phyloP scores from a whole-genome alignment of 2,888 invertebrate species.

The Thymelicus sylvestris region DNA sequence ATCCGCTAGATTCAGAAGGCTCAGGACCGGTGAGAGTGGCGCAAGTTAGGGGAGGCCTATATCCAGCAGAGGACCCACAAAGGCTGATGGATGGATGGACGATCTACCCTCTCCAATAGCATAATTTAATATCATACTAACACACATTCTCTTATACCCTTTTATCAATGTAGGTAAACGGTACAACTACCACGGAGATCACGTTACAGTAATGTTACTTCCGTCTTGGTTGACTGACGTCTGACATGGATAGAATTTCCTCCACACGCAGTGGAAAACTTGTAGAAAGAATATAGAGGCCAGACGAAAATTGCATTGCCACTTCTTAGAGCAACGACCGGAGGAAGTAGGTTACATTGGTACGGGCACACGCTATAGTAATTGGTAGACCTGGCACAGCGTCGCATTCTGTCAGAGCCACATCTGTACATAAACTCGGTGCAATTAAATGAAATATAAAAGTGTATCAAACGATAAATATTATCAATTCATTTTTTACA shows the following conservation, averaged over 20 bases:
- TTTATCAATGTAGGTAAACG: background rate
- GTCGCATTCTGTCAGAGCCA: conserved; percentile 58
- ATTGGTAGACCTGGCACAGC: conserved; percentile 64
- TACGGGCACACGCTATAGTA: conserved; percentile 54
- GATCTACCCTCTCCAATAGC: no score
- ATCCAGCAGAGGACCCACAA: no score
- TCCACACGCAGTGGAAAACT: conserved; percentile 15
- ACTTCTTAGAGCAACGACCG: conserved; percentile 62
- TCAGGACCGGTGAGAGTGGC: no score
- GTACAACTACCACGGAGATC: conserved; percentile 14
- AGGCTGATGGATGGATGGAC: no score
- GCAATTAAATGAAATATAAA: conserved; percentile 32
- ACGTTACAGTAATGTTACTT: conserved; percentile 24
- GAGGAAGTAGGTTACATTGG: conserved; percentile 62
- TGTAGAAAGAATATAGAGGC: conserved; percentile 40
- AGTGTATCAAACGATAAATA: background rate
- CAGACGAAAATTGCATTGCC: conserved; percentile 51
- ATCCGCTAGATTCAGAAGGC: no score
- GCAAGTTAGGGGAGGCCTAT: no score
- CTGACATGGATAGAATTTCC: conserved; percentile 25
- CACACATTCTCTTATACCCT: no score
- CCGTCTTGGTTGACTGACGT: conserved; percentile 28
- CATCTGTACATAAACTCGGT: conserved; percentile 32
- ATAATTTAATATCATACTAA: no score
- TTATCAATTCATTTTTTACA: background rate